Conservation (phyloP, 2,888 invertebrate genomes). For the Lissocephala sabroskyi region DNA sequence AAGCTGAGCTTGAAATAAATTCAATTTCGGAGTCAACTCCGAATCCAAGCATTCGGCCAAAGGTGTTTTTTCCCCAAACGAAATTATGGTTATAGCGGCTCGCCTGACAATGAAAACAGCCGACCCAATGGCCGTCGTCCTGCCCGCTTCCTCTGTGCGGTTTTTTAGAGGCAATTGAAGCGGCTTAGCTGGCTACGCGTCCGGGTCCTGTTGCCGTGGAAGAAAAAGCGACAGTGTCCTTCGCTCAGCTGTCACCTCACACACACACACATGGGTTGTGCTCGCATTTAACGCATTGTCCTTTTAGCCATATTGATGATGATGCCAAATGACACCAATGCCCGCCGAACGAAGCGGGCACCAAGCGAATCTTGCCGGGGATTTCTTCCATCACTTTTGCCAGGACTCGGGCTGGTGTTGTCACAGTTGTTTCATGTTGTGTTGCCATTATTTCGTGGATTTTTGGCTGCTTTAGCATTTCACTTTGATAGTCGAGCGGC, state of each 20-base stretch:
- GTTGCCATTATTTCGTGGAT: slow-evolving; percentile 64
- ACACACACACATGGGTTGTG: neutral
- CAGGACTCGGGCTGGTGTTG: slow-evolving; percentile 34
- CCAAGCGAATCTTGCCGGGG: too few relatives aligned
- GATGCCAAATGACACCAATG: slow-evolving; percentile 62
- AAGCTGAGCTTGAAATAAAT: too few relatives aligned
- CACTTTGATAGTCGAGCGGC: slow-evolving; percentile 59
- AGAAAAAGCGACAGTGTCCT: too few relatives aligned
- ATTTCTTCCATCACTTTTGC: slow-evolving; percentile 54
- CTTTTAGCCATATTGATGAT: slow-evolving; percentile 66
- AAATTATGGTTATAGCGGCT: slow-evolving; percentile 2
- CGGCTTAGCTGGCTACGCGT: slow-evolving; percentile 18
- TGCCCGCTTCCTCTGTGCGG: neutral
- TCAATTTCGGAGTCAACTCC: too few relatives aligned
- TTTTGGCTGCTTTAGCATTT: slow-evolving; percentile 67
- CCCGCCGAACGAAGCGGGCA: slow-evolving; percentile 58
- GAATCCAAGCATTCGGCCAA: too few relatives aligned
- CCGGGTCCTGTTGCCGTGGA: too few relatives aligned
- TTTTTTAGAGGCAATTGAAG: slow-evolving; percentile 27
- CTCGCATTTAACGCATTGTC: slow-evolving; percentile 66
- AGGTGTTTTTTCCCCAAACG: neutral
- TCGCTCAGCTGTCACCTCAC: too few relatives aligned
- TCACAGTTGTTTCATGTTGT: slow-evolving; percentile 66
- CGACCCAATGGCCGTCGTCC: neutral
- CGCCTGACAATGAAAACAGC: slow-evolving; percentile 7